These are phyloP conservation scores for Dione vanillae DNA, from an alignment of 2,888 invertebrate genomes.

Conservation along the genomic window DNA sequence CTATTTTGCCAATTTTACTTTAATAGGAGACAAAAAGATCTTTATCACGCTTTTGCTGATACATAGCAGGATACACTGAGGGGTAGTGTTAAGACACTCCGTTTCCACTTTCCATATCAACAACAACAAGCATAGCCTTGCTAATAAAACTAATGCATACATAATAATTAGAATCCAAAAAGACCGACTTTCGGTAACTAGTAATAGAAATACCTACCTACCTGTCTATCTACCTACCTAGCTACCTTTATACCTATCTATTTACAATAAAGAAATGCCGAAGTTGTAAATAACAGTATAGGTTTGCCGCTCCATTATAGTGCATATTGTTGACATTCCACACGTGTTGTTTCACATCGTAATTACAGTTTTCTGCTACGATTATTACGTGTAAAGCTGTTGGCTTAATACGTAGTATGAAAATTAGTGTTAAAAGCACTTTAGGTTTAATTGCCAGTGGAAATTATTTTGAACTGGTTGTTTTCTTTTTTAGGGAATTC, in stretches of 20 bases:
- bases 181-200: no score
- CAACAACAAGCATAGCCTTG: no score
- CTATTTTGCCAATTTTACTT: no score
- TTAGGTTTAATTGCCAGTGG: conserved; percentile 9
- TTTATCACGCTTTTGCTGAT: no score
- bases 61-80: no score
- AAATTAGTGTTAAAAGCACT: conserved; percentile 9
- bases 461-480: neutral
- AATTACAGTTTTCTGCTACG: conserved; percentile 24
- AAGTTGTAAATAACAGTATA: conserved; percentile 1
- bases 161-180: no score
- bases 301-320: neutral
- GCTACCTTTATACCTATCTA: neutral
- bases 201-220: no score
- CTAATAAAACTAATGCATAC: no score
- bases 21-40: no score
- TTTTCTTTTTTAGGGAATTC: conserved; percentile 1
- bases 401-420: neutral
- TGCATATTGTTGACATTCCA: conserved; percentile 21
- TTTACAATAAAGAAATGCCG: neutral
- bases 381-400: conserved; percentile 7
- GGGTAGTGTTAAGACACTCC: no score
- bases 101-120: no score
- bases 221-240: no score
- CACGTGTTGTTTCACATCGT: conserved; percentile 23